Conservation (phyloP, 2,888 invertebrate species). For the Xestia xanthographa region DNA sequence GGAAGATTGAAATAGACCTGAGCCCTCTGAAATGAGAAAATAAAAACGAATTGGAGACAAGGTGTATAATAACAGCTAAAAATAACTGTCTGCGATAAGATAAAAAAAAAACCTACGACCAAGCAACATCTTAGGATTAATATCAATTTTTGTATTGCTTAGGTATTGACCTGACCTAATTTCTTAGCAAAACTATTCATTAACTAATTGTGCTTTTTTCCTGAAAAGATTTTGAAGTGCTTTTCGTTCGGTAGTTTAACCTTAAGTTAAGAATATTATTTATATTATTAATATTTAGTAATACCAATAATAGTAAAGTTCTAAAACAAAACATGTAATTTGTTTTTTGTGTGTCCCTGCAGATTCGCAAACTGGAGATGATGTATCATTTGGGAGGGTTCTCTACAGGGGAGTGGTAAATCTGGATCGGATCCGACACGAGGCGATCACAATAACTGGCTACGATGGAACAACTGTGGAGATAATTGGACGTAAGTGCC, state of each 20-base stretch:
- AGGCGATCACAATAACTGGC: conserved; percentile 74
- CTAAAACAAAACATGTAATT: neutral
- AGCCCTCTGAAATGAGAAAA: neutral
- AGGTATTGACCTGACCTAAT: neutral
- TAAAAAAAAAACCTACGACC: neutral
- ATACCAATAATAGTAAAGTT: neutral
- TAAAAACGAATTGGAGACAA: neutral
- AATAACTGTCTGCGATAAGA: neutral
- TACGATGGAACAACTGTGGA: conserved; percentile 72
- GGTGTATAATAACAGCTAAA: neutral
- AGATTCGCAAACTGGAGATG: conserved; percentile 63
- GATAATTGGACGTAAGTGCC: conserved; percentile 76
- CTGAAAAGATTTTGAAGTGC: neutral
- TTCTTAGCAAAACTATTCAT: neutral
- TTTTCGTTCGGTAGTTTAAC: too few relatives aligned
- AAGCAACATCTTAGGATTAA: neutral
- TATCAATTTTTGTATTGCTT: too few relatives aligned
- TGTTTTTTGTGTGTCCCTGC: conserved; percentile 24
- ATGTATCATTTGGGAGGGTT: conserved; percentile 76
- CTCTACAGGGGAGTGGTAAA: conserved; percentile 77
- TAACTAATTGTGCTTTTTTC: neutral
- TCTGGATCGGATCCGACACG: conserved; percentile 74
- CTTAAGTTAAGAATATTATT: conserved; percentile 10
- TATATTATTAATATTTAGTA: too few relatives aligned
- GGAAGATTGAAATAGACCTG: neutral